Evolutionary conservation across 2,888 invertebrate genomes (phyloP).

Genomic region (Synanthedon vespiformis): DNA sequence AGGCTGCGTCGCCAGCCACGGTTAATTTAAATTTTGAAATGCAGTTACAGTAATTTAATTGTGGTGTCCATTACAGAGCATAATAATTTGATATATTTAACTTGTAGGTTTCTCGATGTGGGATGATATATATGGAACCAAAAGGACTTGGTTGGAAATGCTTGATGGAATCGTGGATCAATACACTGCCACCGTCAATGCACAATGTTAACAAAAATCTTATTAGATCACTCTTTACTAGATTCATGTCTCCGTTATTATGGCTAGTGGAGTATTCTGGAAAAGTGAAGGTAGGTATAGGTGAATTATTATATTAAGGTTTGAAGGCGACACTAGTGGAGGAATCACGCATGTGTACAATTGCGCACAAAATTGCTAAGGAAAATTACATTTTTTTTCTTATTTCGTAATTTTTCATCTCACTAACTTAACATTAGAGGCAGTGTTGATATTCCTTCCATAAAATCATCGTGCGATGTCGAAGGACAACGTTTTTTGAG

Average conservation of each 20-base stretch:
- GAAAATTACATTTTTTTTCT: no score
- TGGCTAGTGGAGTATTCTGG: slow-evolving; percentile 78
- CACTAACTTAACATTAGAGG: no score
- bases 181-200: slow-evolving; percentile 77
- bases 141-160: slow-evolving; percentile 92
- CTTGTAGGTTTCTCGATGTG: slow-evolving; percentile 86
- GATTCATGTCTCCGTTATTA: slow-evolving; percentile 85
- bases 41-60: no score
- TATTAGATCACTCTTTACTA: slow-evolving; percentile 77
- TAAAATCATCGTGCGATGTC: no score
- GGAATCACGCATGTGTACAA: no score
- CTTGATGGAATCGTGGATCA: slow-evolving; percentile 86
- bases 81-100: not conserved
- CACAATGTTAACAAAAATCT: slow-evolving; percentile 77
- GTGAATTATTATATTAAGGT: no score
- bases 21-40: slow-evolving; percentile 34
- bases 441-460: no score
- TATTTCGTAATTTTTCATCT: no score
- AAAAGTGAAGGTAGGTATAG: slow-evolving; percentile 77
- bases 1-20: slow-evolving; percentile 91
- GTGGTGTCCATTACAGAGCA: no score
- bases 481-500: no score
- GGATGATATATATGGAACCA: slow-evolving; percentile 97
- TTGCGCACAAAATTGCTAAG: no score
- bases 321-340: no score